Percentiles rank a stretch among this genome's conserved stretches.
Conservation (phyloP, 1,140 invertebrate genomes). For the Drosophila tani region DNA sequence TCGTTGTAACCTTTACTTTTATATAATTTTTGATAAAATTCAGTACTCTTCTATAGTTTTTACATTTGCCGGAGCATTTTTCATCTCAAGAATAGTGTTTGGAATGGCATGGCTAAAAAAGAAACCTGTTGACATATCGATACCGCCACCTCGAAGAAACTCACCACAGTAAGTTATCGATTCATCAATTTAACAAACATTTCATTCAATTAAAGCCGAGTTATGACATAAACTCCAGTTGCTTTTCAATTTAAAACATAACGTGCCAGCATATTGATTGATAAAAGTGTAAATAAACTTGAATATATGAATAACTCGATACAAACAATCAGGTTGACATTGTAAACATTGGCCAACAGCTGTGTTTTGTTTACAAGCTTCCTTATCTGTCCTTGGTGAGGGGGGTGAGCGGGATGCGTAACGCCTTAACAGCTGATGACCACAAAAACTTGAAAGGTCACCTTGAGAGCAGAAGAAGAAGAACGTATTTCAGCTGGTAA, state of each 20-base stretch:
- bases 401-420: conserved; percentile 21
- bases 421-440: conserved; percentile 60
- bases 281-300: background rate
- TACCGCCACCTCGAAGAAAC: background rate
- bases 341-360: conserved; percentile 44
- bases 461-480: conserved; percentile 67
- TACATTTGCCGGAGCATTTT: background rate
- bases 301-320: background rate
- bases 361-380: conserved; percentile 75
- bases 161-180: background rate
- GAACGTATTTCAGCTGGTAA: conserved; percentile 69
- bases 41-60: too few species aligned
- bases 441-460: conserved; percentile 79
- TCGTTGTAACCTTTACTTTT: too few species aligned
- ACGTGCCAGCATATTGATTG: too few species aligned
- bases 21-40: too few species aligned
- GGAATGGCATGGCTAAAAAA: background rate
- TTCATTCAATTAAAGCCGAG: background rate
- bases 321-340: conserved; percentile 2
- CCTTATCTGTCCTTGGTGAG: background rate
- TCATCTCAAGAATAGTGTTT: background rate
- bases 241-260: background rate
- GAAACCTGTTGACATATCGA: conserved; percentile 12
- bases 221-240: background rate
- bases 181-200: background rate